These are phyloP conservation scores for Erythrocercus mccallii DNA, from an alignment of 2,113 vertebrate genomes.

Conservation along the genomic window DNA sequence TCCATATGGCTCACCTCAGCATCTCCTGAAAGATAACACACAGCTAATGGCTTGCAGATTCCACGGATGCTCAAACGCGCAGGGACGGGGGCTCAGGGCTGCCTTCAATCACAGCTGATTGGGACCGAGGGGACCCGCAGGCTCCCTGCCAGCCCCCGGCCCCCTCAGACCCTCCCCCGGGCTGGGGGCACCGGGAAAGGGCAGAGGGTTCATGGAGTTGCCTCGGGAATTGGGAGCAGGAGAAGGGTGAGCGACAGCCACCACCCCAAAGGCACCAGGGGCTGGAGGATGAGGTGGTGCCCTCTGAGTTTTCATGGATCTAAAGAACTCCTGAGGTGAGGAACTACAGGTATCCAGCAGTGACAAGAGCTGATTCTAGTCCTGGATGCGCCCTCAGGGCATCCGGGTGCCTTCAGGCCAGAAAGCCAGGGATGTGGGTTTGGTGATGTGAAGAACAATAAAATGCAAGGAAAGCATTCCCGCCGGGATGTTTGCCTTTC, in stretches of 20 bases:
- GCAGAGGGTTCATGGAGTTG: not conserved
- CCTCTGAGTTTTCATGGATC: not conserved
- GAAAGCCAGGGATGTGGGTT: not conserved
- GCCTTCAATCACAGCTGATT: slow-evolving; percentile 41
- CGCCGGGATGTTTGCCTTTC: not conserved
- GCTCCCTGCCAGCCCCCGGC: not conserved
- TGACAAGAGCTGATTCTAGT: not conserved
- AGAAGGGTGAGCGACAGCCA: rapidly evolving
- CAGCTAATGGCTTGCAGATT: slow-evolving; percentile 71
- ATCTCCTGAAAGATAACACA: slow-evolving; percentile 70
- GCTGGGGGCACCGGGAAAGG: not conserved
- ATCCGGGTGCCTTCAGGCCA: not conserved
- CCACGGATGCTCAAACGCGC: slow-evolving; percentile 28
- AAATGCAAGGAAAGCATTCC: not conserved
- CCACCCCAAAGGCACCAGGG: rapidly evolving
- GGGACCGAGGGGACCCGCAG: not conserved
- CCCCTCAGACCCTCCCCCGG: not conserved
- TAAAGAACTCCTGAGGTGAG: not conserved
- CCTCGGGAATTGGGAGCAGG: rapidly evolving
- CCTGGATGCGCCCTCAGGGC: not conserved
- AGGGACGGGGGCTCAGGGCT: not conserved
- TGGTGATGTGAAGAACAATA: not conserved
- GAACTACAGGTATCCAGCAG: rapidly evolving
- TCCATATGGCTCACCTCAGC: slow-evolving; percentile 72
- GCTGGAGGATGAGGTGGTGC: not conserved